Percentiles rank a stretch among this genome's conserved stretches.
Conservation (phyloP, 2,888 invertebrate genomes). For the Macaria liturata region DNA sequence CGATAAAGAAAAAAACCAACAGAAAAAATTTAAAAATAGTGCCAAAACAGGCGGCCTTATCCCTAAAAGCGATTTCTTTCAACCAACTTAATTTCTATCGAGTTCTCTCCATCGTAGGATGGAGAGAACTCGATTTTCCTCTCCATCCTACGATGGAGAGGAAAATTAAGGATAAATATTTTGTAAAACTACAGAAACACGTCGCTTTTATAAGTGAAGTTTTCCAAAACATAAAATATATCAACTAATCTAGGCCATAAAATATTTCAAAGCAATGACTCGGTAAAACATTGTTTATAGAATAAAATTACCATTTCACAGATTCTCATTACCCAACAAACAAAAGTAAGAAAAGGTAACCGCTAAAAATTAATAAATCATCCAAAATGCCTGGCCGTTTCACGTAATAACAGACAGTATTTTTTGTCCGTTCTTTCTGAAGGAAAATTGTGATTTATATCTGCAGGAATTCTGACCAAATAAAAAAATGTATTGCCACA, state of each 20-base stretch:
- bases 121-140: too few species aligned
- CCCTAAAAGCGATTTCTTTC: too few species aligned
- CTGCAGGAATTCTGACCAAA: slow-evolving; percentile 12
- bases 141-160: too few species aligned
- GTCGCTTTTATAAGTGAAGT: not conserved
- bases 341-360: slow-evolving; percentile 37
- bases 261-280: slow-evolving; percentile 18
- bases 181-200: too few species aligned
- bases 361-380: slow-evolving; percentile 36
- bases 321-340: slow-evolving; percentile 45
- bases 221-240: too few species aligned
- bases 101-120: too few species aligned
- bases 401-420: slow-evolving; percentile 32
- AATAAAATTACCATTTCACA: slow-evolving; percentile 53
- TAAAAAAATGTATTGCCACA: not conserved
- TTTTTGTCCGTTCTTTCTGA: slow-evolving; percentile 26
- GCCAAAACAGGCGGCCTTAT: too few species aligned
- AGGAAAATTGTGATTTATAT: slow-evolving; percentile 25
- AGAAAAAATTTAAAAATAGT: too few species aligned
- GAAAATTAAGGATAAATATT: too few species aligned
- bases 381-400: slow-evolving; percentile 34
- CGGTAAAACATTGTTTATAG: slow-evolving; percentile 43
- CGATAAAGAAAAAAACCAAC: too few species aligned
- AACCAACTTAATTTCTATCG: too few species aligned
- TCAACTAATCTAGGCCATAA: not conserved